Conservation (phyloP, 2,113 vertebrate species). For the Pteropus alecto region DNA sequence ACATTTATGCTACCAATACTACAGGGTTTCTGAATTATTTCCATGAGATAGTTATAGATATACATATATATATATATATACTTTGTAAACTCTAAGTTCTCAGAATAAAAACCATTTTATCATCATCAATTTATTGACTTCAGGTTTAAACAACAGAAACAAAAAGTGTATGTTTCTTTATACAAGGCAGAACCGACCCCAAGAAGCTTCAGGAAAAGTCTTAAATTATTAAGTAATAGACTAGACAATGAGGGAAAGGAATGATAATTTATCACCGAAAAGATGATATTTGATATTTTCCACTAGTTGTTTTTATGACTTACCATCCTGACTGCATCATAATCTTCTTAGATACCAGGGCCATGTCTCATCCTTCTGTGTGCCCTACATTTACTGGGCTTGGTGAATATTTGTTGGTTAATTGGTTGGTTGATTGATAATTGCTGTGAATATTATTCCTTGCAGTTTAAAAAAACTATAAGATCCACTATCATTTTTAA, state of each 20-base stretch:
- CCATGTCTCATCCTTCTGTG: not conserved
- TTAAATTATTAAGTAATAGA: not conserved
- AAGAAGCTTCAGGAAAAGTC: not conserved
- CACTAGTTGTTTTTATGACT: not conserved
- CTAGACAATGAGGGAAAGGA: not conserved
- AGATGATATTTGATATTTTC: not conserved
- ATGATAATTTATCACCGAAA: not conserved
- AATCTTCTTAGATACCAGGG: not conserved
- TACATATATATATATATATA: not conserved
- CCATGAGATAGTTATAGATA: not conserved
- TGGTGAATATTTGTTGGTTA: not conserved
- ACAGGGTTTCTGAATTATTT: conserved; percentile 7
- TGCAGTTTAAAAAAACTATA: not conserved
- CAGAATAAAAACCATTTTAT: not conserved
- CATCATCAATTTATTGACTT: not conserved
- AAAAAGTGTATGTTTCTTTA: not conserved
- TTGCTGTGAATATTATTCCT: not conserved
- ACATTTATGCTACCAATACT: not conserved
- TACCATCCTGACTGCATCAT: not conserved
- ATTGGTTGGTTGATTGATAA: not conserved
- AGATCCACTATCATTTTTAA: not conserved
- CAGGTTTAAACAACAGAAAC: not conserved
- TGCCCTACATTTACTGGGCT: not conserved
- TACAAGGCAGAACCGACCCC: not conserved
- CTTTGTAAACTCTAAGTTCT: not conserved